Conservation (phyloP, 1,140 invertebrate species). For the Choristoneura fumiferana region DNA sequence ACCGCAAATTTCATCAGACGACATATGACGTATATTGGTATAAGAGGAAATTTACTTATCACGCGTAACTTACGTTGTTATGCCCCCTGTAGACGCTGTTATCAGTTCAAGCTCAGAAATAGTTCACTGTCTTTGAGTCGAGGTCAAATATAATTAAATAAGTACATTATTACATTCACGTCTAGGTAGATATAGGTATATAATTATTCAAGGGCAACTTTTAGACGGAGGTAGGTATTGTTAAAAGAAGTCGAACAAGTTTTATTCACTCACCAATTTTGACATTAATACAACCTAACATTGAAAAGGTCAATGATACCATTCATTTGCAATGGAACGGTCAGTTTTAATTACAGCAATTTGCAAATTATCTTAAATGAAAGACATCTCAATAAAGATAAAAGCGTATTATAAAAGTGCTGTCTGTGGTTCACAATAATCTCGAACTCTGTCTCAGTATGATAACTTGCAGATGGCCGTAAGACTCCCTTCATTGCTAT, state of each 20-base stretch:
- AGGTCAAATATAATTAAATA: too few species aligned
- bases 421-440: too few species aligned
- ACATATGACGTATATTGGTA: constrained; percentile 19
- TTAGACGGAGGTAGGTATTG: too few species aligned
- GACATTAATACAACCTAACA: constrained; percentile 5
- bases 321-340: not conserved
- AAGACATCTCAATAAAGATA: not conserved
- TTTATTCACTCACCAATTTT: too few species aligned
- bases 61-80: constrained; percentile 1
- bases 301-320: constrained; percentile 2
- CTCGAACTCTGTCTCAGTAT: too few species aligned
- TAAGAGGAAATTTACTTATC: constrained; percentile 19
- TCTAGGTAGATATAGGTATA: too few species aligned
- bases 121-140: constrained; percentile 3
- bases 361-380: constrained; percentile 7
- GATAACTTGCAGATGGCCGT: too few species aligned
- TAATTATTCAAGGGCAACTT: too few species aligned
- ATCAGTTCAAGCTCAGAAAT: not conserved
- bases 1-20: constrained; percentile 25
- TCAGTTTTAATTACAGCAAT: constrained; percentile 1
- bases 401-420: too few species aligned
- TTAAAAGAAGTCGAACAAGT: too few species aligned
- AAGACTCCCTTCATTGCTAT: too few species aligned
- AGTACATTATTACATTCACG: too few species aligned
- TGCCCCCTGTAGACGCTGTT: constrained; percentile 1